These are phyloP conservation scores for Lagopus muta DNA, from an alignment of 2,113 vertebrate species.

Conservation along the genomic window DNA sequence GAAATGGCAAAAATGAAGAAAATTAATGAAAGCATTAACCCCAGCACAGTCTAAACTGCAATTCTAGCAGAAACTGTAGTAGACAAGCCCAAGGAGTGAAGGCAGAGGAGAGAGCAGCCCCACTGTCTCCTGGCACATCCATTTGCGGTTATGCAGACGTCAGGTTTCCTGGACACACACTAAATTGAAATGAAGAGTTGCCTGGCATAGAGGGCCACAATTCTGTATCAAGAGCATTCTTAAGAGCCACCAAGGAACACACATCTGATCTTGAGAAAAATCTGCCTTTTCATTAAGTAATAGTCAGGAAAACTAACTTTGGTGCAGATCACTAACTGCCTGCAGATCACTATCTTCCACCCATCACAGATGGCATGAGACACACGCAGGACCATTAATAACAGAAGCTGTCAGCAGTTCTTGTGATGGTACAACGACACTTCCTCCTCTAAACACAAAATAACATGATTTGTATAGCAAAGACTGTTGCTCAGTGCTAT, in stretches of 20 bases:
- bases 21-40: not conserved
- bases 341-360: not conserved
- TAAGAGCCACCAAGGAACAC: not conserved
- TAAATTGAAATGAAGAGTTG: not conserved
- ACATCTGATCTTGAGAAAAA: not conserved
- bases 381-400: conserved; percentile 47
- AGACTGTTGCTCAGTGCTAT: conserved; percentile 36
- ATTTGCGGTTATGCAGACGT: not conserved
- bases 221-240: not conserved
- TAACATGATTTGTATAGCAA: conserved; percentile 37
- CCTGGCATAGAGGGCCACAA: not conserved
- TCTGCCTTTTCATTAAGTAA: not conserved
- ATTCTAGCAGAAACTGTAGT: not conserved
- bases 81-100: not conserved
- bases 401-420: conserved; percentile 53
- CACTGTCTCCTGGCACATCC: not conserved
- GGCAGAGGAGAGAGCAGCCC: not conserved
- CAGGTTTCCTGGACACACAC: not conserved
- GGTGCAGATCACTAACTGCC: not conserved
- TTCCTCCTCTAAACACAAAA: conserved; percentile 39
- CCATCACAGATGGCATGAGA: conserved; percentile 52
- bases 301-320: not conserved
- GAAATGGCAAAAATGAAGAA: not conserved
- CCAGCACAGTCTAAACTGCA: not conserved
- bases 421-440: conserved; percentile 24